Evolutionary conservation across 2,113 vertebrate species (phyloP).

Genomic region (Rhagologus leucostigma): DNA sequence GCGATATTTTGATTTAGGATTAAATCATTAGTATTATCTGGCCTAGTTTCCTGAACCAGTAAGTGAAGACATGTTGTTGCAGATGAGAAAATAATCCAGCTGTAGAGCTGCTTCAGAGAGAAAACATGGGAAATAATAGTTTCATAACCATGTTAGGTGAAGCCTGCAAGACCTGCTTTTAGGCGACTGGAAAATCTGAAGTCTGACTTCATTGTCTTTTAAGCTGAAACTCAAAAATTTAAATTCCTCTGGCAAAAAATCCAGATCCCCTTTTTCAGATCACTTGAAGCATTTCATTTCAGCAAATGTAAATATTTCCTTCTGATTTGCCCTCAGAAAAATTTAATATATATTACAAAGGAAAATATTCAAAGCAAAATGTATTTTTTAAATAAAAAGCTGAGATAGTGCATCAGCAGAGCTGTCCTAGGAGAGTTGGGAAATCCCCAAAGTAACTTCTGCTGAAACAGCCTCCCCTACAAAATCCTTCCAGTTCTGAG

Average conservation of each 20-base stretch:
- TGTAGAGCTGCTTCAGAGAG: neutral
- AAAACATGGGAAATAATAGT: neutral
- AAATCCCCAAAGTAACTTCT: neutral
- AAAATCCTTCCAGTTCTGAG: neutral
- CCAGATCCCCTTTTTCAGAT: neutral
- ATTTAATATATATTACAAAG: neutral
- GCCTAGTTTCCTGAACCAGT: neutral
- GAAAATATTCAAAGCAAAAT: neutral
- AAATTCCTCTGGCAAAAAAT: neutral
- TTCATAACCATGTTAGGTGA: neutral
- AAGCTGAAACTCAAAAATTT: conserved; percentile 1
- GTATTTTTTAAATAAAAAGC: conserved; percentile 14
- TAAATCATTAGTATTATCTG: conserved; percentile 32
- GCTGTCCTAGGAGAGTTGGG: neutral
- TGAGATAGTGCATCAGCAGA: neutral
- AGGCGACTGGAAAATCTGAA: neutral
- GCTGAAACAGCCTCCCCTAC: neutral
- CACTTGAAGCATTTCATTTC: neutral
- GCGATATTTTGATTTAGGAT: conserved; percentile 39
- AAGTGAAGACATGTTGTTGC: neutral
- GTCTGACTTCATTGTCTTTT: neutral
- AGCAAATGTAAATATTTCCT: conserved; percentile 52
- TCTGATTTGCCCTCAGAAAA: conserved; percentile 12
- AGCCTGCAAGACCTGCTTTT: neutral
- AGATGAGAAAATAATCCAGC: conserved; percentile 18